Conservation (phyloP, 2,797 vertebrate genomes). For the Sebastiscus tertius region DNA sequence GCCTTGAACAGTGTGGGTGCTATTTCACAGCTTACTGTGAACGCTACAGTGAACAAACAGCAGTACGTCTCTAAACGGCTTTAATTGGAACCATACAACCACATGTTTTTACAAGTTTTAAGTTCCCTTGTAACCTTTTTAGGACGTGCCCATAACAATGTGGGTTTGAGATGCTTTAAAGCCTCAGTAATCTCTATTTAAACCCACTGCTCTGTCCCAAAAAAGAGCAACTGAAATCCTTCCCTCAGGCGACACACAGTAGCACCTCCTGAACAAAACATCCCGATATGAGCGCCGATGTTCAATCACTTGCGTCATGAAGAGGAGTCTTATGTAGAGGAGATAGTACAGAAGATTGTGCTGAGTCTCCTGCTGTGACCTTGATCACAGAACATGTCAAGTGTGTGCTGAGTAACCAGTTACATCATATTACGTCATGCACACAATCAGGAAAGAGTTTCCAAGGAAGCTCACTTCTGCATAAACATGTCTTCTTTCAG, state of each 20-base stretch:
- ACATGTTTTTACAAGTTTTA: not conserved
- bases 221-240: not conserved
- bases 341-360: not conserved
- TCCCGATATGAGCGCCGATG: not conserved
- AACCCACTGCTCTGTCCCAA: not conserved
- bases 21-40: conserved; percentile 25
- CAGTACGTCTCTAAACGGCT: not conserved
- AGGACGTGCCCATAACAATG: not conserved
- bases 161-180: not conserved
- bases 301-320: not conserved
- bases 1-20: conserved; percentile 10
- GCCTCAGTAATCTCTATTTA: not conserved
- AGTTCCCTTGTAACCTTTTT: not conserved
- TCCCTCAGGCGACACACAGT: not conserved
- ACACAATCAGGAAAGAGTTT: conserved; percentile 13
- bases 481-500: conserved; percentile 11
- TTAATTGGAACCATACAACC: conserved; percentile 6
- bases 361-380: conserved; percentile 34
- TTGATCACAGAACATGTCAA: conserved; percentile 26
- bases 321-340: not conserved
- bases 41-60: conserved; percentile 15
- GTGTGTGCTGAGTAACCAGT: conserved; percentile 6
- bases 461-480: not conserved
- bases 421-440: conserved; percentile 32
- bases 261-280: not conserved